Percentiles rank a stretch among this genome's conserved stretches.
phyloP scores from a whole-genome alignment of 1,140 invertebrate species.

The Sycophaga agraensis region DNA sequence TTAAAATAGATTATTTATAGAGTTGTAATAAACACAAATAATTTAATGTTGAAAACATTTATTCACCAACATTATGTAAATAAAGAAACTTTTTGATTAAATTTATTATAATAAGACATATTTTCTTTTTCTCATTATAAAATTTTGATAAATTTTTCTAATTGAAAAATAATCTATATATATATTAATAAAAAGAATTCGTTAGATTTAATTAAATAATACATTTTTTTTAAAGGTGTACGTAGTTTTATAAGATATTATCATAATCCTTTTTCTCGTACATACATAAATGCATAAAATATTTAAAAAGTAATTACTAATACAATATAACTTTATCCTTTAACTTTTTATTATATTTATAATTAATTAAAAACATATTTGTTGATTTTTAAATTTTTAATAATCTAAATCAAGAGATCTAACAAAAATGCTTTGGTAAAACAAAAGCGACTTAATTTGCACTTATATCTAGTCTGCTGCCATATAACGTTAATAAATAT shows the following conservation, averaged over 20 bases:
- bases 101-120: not conserved
- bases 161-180: slow-evolving; percentile 8
- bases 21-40: not conserved
- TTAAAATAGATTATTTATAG: slow-evolving; percentile 28
- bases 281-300: slow-evolving; percentile 22
- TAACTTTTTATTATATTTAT: slow-evolving; percentile 10
- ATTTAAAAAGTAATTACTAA: slow-evolving; percentile 19
- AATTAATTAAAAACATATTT: slow-evolving; percentile 21
- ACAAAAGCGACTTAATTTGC: slow-evolving; percentile 22
- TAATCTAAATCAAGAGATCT: slow-evolving; percentile 20
- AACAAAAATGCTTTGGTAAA: slow-evolving; percentile 30
- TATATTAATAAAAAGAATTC: not conserved
- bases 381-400: slow-evolving; percentile 17
- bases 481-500: slow-evolving; percentile 24
- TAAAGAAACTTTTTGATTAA: slow-evolving; percentile 27
- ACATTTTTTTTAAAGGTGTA: not conserved
- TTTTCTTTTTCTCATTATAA: not conserved
- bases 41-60: slow-evolving; percentile 23
- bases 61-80: slow-evolving; percentile 29
- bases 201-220: slow-evolving; percentile 6
- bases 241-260: too few relatives aligned
- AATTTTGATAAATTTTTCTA: slow-evolving; percentile 11
- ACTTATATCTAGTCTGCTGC: slow-evolving; percentile 25
- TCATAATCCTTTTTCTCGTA: not conserved
- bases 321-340: slow-evolving; percentile 3